Percentiles rank a stretch among this genome's conserved stretches.
Evolutionary conservation across 92 coral and sea anemone genomes (phyloP).

Genomic region (Phenganax marumi): DNA sequence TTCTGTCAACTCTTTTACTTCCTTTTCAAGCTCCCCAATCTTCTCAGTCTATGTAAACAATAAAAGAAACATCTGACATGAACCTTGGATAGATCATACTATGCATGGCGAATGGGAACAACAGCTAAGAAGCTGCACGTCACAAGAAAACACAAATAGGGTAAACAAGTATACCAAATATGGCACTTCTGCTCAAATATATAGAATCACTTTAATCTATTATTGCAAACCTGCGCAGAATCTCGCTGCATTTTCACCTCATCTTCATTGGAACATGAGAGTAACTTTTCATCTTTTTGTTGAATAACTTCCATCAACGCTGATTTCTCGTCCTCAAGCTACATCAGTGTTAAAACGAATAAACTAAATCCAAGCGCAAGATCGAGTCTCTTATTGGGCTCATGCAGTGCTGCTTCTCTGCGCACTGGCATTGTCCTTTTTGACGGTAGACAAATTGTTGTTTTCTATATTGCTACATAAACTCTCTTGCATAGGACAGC

Average conservation of each 20-base stretch:
- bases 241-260: slow-evolving; percentile 2
- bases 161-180: background rate
- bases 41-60: background rate
- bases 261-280: slow-evolving; percentile 8
- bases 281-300: slow-evolving; percentile 28
- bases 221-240: slow-evolving; percentile 7
- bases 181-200: background rate
- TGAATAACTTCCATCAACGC: slow-evolving; percentile 19
- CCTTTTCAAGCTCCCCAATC: slow-evolving; percentile 16
- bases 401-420: no score
- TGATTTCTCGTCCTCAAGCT: slow-evolving; percentile 32
- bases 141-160: background rate
- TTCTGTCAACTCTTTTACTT: slow-evolving; percentile 46
- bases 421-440: no score
- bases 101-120: no score
- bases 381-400: background rate
- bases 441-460: no score
- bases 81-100: background rate
- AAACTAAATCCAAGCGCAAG: background rate
- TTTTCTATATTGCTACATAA: background rate
- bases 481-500: background rate
- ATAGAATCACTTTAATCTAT: background rate
- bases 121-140: background rate
- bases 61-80: background rate
- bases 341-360: background rate